phyloP scores from a whole-genome alignment of 2,797 vertebrate species.

The Xerus rutilus region DNA sequence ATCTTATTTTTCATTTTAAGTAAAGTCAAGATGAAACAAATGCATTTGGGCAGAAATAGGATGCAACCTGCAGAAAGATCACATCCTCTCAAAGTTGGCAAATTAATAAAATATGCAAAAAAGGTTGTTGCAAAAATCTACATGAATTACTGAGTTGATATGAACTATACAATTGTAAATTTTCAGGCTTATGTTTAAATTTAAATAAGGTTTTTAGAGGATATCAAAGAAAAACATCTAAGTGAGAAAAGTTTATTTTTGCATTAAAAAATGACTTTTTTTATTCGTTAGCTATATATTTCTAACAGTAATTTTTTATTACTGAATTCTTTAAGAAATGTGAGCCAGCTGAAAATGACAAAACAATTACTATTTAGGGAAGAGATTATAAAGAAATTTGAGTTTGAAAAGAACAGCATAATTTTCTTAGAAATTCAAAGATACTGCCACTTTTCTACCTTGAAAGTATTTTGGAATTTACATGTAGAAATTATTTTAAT shows the following conservation, averaged over 20 bases:
- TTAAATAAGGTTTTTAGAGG: slow-evolving; percentile 56
- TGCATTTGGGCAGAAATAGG: slow-evolving; percentile 1
- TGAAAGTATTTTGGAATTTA: slow-evolving; percentile 44
- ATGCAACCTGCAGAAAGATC: not conserved
- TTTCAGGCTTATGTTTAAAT: slow-evolving; percentile 49
- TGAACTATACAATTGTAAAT: slow-evolving; percentile 39
- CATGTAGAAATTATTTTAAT: not conserved
- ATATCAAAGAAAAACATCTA: slow-evolving; percentile 44
- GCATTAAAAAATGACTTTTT: slow-evolving; percentile 50
- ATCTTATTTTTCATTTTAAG: slow-evolving; percentile 58
- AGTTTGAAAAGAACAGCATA: slow-evolving; percentile 40
- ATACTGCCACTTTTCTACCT: slow-evolving; percentile 10
- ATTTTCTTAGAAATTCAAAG: slow-evolving; percentile 57
- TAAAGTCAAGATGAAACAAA: slow-evolving; percentile 27
- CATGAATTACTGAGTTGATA: slow-evolving; percentile 46
- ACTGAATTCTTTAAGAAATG: slow-evolving; percentile 50
- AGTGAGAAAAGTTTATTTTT: slow-evolving; percentile 50
- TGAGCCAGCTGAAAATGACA: not conserved
- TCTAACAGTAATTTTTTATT: not conserved
- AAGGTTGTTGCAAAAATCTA: slow-evolving; percentile 36
- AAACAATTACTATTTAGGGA: slow-evolving; percentile 24
- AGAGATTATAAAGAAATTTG: slow-evolving; percentile 9
- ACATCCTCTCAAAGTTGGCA: slow-evolving; percentile 22
- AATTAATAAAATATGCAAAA: slow-evolving; percentile 68
- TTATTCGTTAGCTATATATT: not conserved